These are phyloP conservation scores for Heterotis niloticus DNA, from an alignment of 2,113 vertebrate genomes.

Conservation along the genomic window DNA sequence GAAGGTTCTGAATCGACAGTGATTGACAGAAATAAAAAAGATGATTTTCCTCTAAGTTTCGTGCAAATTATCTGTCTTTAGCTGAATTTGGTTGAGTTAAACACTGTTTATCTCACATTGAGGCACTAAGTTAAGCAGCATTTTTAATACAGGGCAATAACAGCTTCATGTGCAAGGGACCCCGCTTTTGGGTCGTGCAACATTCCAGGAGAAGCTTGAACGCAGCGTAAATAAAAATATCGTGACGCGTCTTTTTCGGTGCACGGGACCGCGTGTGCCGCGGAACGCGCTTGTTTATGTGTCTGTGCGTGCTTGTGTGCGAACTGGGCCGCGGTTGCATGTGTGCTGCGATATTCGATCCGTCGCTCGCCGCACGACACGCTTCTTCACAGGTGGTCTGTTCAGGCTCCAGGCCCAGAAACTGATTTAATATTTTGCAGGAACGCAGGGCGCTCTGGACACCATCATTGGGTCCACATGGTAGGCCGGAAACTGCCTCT, in stretches of 20 bases:
- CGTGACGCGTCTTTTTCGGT: not conserved
- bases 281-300: constrained; percentile 14
- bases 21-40: no score
- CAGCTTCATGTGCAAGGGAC: no score
- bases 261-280: constrained; percentile 5
- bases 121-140: no score
- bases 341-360: constrained; percentile 62
- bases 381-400: constrained; percentile 86
- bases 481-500: constrained; percentile 87
- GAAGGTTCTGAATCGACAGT: no score
- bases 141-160: no score
- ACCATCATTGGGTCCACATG: constrained; percentile 97
- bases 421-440: constrained; percentile 97
- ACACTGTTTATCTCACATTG: no score
- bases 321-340: constrained; percentile 36
- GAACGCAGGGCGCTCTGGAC: constrained; percentile 79
- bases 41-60: no score
- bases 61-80: no score
- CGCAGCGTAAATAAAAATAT: not conserved
- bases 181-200: no score
- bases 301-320: constrained; percentile 31
- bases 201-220: not conserved
- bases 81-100: no score
- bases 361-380: constrained; percentile 59
- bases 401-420: constrained; percentile 74